phyloP scores from a whole-genome alignment of 2,797 vertebrate genomes.

The Melanotaenia boesemani region DNA sequence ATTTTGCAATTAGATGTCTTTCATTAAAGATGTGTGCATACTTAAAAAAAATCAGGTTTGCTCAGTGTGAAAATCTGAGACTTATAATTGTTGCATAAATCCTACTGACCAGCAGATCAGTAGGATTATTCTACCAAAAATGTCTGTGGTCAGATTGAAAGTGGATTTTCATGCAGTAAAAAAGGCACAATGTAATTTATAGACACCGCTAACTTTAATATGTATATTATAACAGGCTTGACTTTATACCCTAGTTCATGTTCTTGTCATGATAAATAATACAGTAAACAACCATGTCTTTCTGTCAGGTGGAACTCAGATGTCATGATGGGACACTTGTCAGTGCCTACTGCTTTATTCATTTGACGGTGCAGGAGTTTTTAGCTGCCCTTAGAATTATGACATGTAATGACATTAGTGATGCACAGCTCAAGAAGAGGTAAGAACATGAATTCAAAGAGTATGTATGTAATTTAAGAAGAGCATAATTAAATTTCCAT shows the following conservation, averaged over 20 bases:
- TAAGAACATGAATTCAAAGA: constrained; percentile 17
- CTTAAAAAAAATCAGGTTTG: background rate
- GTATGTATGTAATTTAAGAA: background rate
- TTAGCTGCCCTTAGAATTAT: constrained; percentile 89
- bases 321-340: constrained; percentile 57
- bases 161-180: too few relatives aligned
- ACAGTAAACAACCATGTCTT: constrained; percentile 37
- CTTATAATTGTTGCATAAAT: too few relatives aligned
- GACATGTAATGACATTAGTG: constrained; percentile 79
- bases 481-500: background rate
- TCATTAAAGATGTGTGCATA: background rate
- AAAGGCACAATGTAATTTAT: too few relatives aligned
- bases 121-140: too few relatives aligned
- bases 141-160: background rate
- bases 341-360: constrained; percentile 85
- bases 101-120: too few relatives aligned
- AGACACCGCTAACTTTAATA: too few relatives aligned
- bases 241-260: background rate
- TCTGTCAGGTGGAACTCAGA: constrained; percentile 80
- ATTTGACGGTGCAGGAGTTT: constrained; percentile 92
- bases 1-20: background rate
- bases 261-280: background rate
- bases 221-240: too few relatives aligned
- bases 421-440: constrained; percentile 73
- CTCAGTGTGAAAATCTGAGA: background rate